Evolutionary conservation across 1,140 invertebrate genomes (phyloP), one percentile per base, ranked within the genome.

Genomic region (Mamestra configurata): DNA sequence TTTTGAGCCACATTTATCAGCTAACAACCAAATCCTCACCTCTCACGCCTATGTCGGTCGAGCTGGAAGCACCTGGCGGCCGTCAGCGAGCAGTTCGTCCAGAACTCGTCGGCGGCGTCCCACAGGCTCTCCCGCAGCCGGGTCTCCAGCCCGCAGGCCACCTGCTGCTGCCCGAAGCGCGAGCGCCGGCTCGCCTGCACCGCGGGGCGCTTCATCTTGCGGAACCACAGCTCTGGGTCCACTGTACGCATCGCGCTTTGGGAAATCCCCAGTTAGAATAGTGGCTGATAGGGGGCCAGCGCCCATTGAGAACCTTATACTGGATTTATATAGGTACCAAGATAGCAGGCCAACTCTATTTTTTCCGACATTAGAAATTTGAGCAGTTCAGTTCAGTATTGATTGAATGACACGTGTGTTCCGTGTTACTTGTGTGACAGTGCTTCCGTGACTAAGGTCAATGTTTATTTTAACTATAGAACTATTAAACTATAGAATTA

Each of bases 221-320:
- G 70, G 1, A 35, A 80, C 89, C 87, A 89, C 5, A 49, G 4
- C 15, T 79, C 75, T 0, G 89, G 88, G 53, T 90, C 87, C 18
- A 88, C 81, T 15, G 89, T 90, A 11, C 88, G 80, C 88, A 90
- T 72, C 22, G 82, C 22, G 10, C 0, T 27, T 51, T 43, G 15
- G 0, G 13, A 13, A 15, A 13, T 13, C 15, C 46, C 0, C 8
- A 8, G 35, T 13, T 49, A 18, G n/a, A 0, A 18, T 8, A 53
- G 3, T 18, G 5, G n/a, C 49, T 8, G 49, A 0, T 43, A 43
- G 0, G n/a, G n/a, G n/a, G n/a, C n/a, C n/a, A n/a, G n/a, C n/a
- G n/a, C n/a, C n/a, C n/a, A n/a, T n/a, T n/a, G n/a, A n/a, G n/a
- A n/a, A n/a, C n/a, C n/a, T n/a, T n/a, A n/a, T n/a, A n/a, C n/a